Evolutionary conservation across 2,113 vertebrate genomes (phyloP).

Genomic region (Morone saxatilis): DNA sequence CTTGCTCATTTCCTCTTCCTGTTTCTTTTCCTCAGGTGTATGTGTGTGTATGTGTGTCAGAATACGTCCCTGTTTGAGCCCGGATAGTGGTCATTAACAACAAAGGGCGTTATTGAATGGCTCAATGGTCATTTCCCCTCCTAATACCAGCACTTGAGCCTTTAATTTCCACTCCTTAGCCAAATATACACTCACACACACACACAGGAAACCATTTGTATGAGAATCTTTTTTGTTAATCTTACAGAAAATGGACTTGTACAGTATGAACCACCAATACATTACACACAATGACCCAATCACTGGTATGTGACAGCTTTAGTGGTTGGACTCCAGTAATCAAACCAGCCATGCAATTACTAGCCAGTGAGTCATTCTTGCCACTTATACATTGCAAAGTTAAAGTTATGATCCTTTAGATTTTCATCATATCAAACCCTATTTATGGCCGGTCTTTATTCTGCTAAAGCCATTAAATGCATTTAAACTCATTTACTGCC

Average conservation of each 20-base stretch:
- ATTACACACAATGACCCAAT: background rate
- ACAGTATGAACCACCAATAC: background rate
- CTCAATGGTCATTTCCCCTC: slow-evolving; percentile 90
- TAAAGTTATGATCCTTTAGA: background rate
- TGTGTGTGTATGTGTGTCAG: slow-evolving; percentile 68
- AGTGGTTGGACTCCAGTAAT: background rate
- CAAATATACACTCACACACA: slow-evolving; percentile 25
- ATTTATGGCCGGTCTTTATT: background rate
- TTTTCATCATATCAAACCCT: background rate
- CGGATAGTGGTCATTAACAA: slow-evolving; percentile 92
- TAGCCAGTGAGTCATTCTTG: background rate
- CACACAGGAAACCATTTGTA: slow-evolving; percentile 6
- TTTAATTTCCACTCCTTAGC: slow-evolving; percentile 83
- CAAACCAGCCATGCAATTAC: background rate
- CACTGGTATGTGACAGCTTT: background rate
- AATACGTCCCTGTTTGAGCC: slow-evolving; percentile 84
- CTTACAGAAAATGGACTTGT: background rate
- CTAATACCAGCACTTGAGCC: slow-evolving; percentile 92
- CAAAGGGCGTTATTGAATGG: slow-evolving; percentile 89
- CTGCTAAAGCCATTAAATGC: background rate
- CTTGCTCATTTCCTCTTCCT: slow-evolving; percentile 66
- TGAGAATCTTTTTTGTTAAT: background rate
- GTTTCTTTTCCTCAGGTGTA: slow-evolving; percentile 48
- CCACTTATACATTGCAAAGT: background rate
- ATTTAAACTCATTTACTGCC: background rate